A percentile compares a stretch with the other conserved stretches of the same genome.
These are phyloP conservation scores for Drosophila seguyi DNA, from an alignment of 1,140 invertebrate genomes.

Conservation along the genomic window DNA sequence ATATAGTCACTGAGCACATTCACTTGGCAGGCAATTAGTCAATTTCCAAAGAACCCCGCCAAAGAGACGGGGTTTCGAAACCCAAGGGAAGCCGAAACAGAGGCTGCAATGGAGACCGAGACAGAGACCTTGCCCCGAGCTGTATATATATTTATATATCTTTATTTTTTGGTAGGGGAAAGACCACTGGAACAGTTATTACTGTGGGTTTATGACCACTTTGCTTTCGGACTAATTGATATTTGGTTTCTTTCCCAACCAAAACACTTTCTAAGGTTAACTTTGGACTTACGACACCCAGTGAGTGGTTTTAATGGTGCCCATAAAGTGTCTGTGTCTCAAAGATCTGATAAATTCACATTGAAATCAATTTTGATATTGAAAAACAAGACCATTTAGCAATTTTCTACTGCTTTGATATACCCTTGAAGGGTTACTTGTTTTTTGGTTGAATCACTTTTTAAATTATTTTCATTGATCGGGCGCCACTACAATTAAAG, in stretches of 20 bases:
- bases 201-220: conserved; percentile 31
- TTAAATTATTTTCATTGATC: not conserved
- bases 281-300: not conserved
- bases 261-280: conserved; percentile 34
- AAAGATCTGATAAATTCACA: not conserved
- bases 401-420: conserved; percentile 1
- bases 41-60: conserved; percentile 49
- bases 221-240: conserved; percentile 17
- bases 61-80: conserved; percentile 1
- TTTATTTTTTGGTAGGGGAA: not conserved
- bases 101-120: not conserved
- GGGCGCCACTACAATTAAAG: too few species aligned
- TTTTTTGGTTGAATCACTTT: conserved; percentile 1
- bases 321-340: conserved; percentile 11
- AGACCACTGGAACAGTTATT: conserved; percentile 18
- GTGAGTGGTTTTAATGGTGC: not conserved
- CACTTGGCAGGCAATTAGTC: conserved; percentile 62
- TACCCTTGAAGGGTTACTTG: not conserved
- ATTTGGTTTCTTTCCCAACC: conserved; percentile 16
- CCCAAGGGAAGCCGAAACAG: not conserved
- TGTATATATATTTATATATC: not conserved
- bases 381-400: conserved; percentile 24
- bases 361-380: conserved; percentile 12
- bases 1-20: conserved; percentile 4
- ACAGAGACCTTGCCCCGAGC: conserved; percentile 48